phyloP scores from a whole-genome alignment of 2,797 vertebrate genomes.

The Tympanoctomys barrerae region DNA sequence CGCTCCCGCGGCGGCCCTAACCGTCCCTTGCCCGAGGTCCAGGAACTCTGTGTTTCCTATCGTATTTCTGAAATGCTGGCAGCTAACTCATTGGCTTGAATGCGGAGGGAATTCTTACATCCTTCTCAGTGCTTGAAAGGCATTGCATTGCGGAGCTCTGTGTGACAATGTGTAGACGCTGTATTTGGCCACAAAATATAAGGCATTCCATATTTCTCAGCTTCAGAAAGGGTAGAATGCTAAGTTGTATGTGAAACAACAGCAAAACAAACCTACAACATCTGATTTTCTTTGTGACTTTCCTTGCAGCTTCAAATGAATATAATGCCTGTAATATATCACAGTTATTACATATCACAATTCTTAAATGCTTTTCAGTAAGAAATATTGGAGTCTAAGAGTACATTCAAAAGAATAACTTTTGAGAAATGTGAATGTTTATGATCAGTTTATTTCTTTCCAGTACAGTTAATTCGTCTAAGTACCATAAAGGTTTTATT shows the following conservation, averaged over 20 bases:
- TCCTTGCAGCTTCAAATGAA: slow-evolving; percentile 2
- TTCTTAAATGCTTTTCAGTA: background rate
- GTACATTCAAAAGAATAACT: slow-evolving; percentile 21
- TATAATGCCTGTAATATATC: background rate
- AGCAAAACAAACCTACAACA: background rate
- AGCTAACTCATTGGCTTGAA: background rate
- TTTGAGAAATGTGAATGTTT: slow-evolving; percentile 49
- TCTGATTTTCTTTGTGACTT: background rate
- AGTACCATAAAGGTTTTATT: background rate
- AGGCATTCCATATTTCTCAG: slow-evolving; percentile 8
- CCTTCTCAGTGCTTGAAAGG: background rate
- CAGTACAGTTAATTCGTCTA: slow-evolving; percentile 27
- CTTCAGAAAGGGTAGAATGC: background rate
- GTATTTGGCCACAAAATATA: background rate
- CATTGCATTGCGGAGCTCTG: background rate
- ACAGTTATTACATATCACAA: background rate
- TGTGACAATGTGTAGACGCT: background rate
- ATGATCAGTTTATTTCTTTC: slow-evolving; percentile 44
- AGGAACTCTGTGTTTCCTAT: background rate
- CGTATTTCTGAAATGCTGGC: background rate
- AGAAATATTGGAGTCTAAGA: background rate
- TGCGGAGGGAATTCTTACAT: background rate
- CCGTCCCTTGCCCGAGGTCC: background rate
- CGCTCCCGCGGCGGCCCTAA: no score
- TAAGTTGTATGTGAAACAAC: background rate